These are phyloP conservation scores for Anadara kagoshimensis DNA, from an alignment of 1,140 invertebrate species.

Conservation along the genomic window DNA sequence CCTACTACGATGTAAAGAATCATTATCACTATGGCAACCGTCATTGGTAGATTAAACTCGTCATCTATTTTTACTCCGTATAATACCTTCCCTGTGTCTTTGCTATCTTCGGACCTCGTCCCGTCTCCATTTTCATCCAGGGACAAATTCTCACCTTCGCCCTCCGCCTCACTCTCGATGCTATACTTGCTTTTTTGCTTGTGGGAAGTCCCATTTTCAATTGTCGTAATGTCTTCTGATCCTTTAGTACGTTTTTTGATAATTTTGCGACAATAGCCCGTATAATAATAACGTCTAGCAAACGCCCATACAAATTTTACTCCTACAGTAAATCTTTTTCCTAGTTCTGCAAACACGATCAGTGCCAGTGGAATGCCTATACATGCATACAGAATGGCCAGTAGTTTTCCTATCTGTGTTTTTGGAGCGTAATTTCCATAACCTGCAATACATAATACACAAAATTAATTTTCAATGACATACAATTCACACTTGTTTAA, in stretches of 20 bases:
- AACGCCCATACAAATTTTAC: slow-evolving; percentile 60
- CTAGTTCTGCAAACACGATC: slow-evolving; percentile 72
- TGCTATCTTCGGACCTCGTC: not conserved
- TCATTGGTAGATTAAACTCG: slow-evolving; percentile 93
- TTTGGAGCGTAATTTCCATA: slow-evolving; percentile 95
- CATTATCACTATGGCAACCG: slow-evolving; percentile 87
- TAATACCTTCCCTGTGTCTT: slow-evolving; percentile 31
- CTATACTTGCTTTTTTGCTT: slow-evolving; percentile 13
- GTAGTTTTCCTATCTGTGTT: slow-evolving; percentile 86
- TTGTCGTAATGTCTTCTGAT: not conserved
- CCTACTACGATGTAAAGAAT: slow-evolving; percentile 90
- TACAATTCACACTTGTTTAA: no score
- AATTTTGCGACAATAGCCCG: slow-evolving; percentile 32
- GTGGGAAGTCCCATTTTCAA: not conserved
- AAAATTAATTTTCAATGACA: no score
- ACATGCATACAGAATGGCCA: slow-evolving; percentile 94
- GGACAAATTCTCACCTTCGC: not conserved
- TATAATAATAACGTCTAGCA: slow-evolving; percentile 44
- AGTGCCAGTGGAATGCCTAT: slow-evolving; percentile 96
- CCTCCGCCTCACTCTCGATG: not conserved
- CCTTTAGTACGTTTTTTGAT: slow-evolving; percentile 9
- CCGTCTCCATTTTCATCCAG: not conserved
- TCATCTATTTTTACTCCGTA: slow-evolving; percentile 81
- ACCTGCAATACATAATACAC: slow-evolving; percentile 78
- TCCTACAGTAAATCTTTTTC: slow-evolving; percentile 66